Evolutionary conservation across 1,140 invertebrate species (phyloP).

Genomic region (Papilio polytes): DNA sequence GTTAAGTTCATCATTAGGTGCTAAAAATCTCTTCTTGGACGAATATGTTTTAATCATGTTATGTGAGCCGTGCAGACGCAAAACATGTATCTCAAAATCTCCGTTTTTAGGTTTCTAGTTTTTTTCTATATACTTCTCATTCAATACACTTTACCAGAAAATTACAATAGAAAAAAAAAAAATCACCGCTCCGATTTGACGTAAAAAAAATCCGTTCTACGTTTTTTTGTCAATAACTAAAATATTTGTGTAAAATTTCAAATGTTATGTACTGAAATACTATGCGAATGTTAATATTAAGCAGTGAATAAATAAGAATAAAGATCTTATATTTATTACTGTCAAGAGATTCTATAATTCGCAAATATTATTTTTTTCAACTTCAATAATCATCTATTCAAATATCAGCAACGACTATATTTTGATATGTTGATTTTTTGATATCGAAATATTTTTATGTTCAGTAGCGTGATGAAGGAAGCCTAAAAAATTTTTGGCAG

Average conservation of each 20-base stretch:
- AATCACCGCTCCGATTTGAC: background rate
- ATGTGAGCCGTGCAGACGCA: conserved; percentile 31
- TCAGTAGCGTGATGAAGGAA: too few species aligned
- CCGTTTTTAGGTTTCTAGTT: background rate
- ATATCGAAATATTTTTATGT: too few species aligned
- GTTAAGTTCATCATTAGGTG: conserved; percentile 64
- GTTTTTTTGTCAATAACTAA: background rate
- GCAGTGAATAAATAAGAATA: background rate
- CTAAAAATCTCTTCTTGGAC: conserved; percentile 75
- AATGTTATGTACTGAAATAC: background rate
- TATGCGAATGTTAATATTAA: background rate
- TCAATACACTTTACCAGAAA: background rate
- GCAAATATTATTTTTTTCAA: background rate
- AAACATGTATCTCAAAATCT: background rate
- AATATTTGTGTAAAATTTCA: background rate
- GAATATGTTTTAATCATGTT: conserved; percentile 57
- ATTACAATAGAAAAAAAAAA: background rate
- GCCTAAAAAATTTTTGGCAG: background rate
- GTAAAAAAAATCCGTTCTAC: too few species aligned
- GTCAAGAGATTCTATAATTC: conserved; percentile 6
- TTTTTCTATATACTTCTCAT: background rate
- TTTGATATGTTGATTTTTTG: background rate
- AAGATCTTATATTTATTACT: background rate
- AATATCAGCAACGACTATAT: background rate
- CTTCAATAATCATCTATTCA: background rate